Conservation (phyloP, 1,140 invertebrate genomes). For the Calephelis nemesis region DNA sequence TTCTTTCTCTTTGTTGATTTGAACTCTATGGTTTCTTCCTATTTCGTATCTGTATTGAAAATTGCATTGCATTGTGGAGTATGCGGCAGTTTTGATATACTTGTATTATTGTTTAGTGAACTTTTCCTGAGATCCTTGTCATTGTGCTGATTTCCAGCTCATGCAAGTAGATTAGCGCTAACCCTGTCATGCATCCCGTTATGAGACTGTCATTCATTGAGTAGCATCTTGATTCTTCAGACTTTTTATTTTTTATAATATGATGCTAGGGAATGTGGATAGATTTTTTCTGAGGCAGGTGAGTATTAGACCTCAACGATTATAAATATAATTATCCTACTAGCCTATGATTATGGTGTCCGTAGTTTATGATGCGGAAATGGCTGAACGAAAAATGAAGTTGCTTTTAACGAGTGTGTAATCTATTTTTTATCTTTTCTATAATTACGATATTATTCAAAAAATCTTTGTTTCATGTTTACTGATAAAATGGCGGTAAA, state of each 20-base stretch:
- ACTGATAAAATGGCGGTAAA: slow-evolving; percentile 20
- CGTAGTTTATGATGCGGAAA: background rate
- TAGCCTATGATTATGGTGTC: background rate
- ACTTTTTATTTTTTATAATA: slow-evolving; percentile 17
- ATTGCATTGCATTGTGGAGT: slow-evolving; percentile 76
- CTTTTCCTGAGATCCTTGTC: slow-evolving; percentile 49
- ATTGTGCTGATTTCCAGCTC: slow-evolving; percentile 51
- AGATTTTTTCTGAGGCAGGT: slow-evolving; percentile 2
- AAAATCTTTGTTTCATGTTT: background rate
- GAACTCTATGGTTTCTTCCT: slow-evolving; percentile 45
- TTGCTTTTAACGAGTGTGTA: background rate
- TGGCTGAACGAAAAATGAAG: background rate
- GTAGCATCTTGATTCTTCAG: slow-evolving; percentile 35
- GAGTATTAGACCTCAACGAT: background rate
- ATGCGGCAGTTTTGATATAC: slow-evolving; percentile 72
- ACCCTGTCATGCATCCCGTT: slow-evolving; percentile 67
- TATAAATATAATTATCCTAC: background rate
- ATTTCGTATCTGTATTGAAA: slow-evolving; percentile 68
- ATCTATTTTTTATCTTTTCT: background rate
- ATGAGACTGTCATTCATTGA: slow-evolving; percentile 40
- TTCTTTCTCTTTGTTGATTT: slow-evolving; percentile 41
- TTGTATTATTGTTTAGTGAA: slow-evolving; percentile 57
- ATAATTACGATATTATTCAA: background rate
- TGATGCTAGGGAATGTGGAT: slow-evolving; percentile 4
- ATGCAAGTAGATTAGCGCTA: slow-evolving; percentile 62